Percentiles rank a stretch among this genome's conserved stretches.
Conservation (phyloP, 2,113 vertebrate species). For the Myodes glareolus region DNA sequence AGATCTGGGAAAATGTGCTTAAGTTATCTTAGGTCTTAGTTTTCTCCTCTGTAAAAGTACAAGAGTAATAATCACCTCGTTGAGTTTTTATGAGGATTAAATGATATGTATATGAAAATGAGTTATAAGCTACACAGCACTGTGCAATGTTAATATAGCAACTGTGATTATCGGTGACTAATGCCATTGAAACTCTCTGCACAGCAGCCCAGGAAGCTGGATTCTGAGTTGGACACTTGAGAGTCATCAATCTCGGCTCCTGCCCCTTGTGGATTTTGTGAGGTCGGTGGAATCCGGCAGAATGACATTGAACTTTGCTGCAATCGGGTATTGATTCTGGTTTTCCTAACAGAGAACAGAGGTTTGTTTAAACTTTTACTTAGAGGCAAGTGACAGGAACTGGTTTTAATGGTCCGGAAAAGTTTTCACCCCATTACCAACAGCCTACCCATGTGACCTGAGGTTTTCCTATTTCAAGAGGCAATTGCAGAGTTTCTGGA, state of each 20-base stretch:
- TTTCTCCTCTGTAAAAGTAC: conserved; percentile 20
- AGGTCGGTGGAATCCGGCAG: conserved; percentile 4
- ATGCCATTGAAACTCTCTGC: neutral
- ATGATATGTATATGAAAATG: neutral
- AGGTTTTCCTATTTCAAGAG: conserved; percentile 61
- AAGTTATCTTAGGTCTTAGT: neutral
- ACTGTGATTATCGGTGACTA: neutral
- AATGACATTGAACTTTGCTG: conserved; percentile 23
- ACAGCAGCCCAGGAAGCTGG: neutral
- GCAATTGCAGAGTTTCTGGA: conserved; percentile 54
- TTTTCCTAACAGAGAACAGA: conserved; percentile 52
- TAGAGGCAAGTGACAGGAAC: conserved; percentile 51
- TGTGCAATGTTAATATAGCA: neutral
- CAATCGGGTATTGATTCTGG: conserved; percentile 45
- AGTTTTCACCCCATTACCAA: conserved; percentile 55
- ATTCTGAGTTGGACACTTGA: neutral
- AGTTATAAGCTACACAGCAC: neutral
- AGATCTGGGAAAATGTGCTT: conserved; percentile 37
- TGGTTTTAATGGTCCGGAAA: conserved; percentile 61
- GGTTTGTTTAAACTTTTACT: conserved; percentile 72
- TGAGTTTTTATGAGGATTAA: conserved; percentile 31
- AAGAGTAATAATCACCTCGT: neutral
- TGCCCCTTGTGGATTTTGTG: neutral
- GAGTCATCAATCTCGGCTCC: neutral
- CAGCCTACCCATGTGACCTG: conserved; percentile 16